Evolutionary conservation across 1,140 invertebrate species (phyloP), one percentile per base, ranked within the genome.

Genomic region (Hycleus phaleratus): DNA sequence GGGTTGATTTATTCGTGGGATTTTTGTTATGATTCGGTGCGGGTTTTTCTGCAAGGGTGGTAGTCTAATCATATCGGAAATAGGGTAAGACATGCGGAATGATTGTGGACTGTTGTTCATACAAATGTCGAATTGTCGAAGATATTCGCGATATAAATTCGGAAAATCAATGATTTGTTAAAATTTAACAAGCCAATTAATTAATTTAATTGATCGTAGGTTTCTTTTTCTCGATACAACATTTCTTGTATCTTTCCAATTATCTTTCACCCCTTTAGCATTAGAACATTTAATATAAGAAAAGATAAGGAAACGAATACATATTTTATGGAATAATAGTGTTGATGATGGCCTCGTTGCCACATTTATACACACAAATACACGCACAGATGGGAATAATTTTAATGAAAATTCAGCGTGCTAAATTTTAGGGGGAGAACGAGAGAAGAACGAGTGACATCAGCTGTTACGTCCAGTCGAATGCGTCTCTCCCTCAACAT

Each of bases 381-480:
- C 32, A 32, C 32, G 50, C 62, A 56, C 56, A 56, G 59, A 66
- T 65, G 64, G 67, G 69, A 71, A 73, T 73, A 71, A 73, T 73
- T 71, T 71, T 73, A 73, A 73, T 73, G 70, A 73, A 71, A 73
- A 73, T 65, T 70, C 67, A 65, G 67, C 32, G 58, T 62, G 63
- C 58, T 63, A 62, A 68, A 64, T 66, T 67, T 66, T 32, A 32
- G 32, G 32, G 32, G 32, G 32, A 18, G 18, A 32, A 32, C 32
- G 32, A 32, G 7, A 65, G 69, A 64, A 65, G 67, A 68, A 70
- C 66, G 69, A 71, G 71, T 73, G 72, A 73, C 72, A 73, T 73
- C 72, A 73, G 72, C 72, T 73, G 72, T 73, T 73, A 73, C 68
- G 68, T 69, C 62, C 72, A 69, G 68, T 73, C 68, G 61, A 73